Percentiles rank a stretch among this genome's conserved stretches.
phyloP scores from a whole-genome alignment of 2,888 invertebrate genomes.

The Philaethria dido region DNA sequence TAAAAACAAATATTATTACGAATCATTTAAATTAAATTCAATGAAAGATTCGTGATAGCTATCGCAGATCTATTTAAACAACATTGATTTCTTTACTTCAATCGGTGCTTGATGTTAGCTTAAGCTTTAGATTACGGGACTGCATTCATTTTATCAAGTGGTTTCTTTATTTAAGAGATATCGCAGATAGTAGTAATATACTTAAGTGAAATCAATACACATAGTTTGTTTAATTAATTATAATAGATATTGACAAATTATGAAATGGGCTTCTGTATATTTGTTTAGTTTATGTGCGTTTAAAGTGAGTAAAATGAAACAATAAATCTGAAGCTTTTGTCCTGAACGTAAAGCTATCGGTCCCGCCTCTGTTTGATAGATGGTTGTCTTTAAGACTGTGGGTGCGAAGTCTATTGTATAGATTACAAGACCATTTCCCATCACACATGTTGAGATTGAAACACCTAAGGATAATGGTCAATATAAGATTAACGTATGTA shows the following conservation, averaged over 20 bases:
- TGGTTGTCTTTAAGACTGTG: conserved; percentile 32
- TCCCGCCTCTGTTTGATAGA: conserved; percentile 39
- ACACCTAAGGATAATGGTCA: conserved; percentile 1
- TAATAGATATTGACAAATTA: not conserved
- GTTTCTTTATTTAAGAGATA: conserved; percentile 19
- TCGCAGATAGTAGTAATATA: not conserved
- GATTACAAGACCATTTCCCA: conserved; percentile 29
- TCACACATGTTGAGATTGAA: conserved; percentile 29
- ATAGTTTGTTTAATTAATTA: not conserved
- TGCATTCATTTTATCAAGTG: conserved; percentile 30
- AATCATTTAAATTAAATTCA: conserved; percentile 10
- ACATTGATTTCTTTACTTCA: conserved; percentile 26
- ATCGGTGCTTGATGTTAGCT: conserved; percentile 29
- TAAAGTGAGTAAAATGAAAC: conserved; percentile 37
- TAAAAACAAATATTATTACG: not conserved
- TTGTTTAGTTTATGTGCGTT: conserved; percentile 25
- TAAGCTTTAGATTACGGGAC: conserved; percentile 29
- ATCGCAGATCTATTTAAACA: conserved; percentile 23
- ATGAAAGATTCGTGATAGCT: not conserved
- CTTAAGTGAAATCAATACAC: not conserved
- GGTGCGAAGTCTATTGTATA: conserved; percentile 33
- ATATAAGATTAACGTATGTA: not conserved
- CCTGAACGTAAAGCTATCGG: conserved; percentile 38
- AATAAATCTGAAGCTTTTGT: conserved; percentile 42
- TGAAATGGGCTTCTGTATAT: not conserved